phyloP scores from a whole-genome alignment of 2,888 invertebrate genomes.

The Itoplectis maculator region DNA sequence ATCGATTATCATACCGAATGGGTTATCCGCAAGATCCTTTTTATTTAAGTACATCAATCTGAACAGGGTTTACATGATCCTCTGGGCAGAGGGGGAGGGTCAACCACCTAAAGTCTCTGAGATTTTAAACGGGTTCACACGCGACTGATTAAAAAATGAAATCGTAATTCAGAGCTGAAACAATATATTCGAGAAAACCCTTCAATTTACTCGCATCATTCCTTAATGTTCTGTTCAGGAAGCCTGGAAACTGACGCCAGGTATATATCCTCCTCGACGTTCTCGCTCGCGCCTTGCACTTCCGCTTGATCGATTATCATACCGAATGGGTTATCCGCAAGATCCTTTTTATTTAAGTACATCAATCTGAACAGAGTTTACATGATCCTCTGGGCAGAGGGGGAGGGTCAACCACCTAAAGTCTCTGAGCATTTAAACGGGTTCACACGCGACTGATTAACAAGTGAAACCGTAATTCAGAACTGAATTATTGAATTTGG shows the following conservation, averaged over 20 bases:
- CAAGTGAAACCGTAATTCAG: too few species aligned
- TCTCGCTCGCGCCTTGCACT: slow-evolving; percentile 6
- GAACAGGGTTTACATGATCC: neutral
- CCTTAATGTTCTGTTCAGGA: slow-evolving; percentile 45
- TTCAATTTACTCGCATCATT: slow-evolving; percentile 51
- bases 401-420: neutral
- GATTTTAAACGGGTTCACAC: too few species aligned
- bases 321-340: neutral
- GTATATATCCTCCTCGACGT: slow-evolving; percentile 5
- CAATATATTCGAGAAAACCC: too few species aligned
- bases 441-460: too few species aligned
- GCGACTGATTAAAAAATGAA: too few species aligned
- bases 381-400: neutral
- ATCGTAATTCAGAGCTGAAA: too few species aligned
- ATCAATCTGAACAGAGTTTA: neutral
- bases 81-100: neutral
- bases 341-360: neutral
- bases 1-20: slow-evolving; percentile 5
- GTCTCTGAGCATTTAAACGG: too few species aligned
- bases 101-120: neutral
- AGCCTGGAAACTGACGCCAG: slow-evolving; percentile 22
- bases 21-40: neutral
- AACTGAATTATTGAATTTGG: too few species aligned
- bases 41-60: neutral
- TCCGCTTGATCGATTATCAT: slow-evolving; percentile 22